A percentile compares a stretch with the other conserved stretches of the same genome.
phyloP scores from a whole-genome alignment of 2,797 vertebrate species.

The Bucorvus abyssinicus region DNA sequence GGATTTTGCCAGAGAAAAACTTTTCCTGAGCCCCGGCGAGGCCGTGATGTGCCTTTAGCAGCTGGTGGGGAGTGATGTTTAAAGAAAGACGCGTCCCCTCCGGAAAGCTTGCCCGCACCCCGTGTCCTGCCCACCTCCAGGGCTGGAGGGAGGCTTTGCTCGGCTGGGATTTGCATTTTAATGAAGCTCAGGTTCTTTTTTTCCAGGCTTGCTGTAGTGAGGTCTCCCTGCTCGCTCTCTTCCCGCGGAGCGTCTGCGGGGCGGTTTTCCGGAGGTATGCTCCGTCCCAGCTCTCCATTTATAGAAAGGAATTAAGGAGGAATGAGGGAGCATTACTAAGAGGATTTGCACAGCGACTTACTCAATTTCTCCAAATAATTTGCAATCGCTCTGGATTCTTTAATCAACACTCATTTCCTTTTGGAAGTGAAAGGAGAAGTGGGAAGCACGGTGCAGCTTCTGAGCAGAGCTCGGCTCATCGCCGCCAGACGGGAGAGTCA shows the following conservation, averaged over 20 bases:
- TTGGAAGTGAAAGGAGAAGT: not conserved
- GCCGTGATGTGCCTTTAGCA: not conserved
- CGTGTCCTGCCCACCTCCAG: not conserved
- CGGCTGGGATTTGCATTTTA: not conserved
- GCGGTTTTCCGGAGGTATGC: not conserved
- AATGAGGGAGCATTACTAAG: constrained; percentile 40
- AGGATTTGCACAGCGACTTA: constrained; percentile 38
- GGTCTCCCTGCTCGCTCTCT: not conserved
- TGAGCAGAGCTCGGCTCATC: not conserved
- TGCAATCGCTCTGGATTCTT: constrained; percentile 29
- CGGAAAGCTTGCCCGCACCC: accelerated
- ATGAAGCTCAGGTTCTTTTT: not conserved
- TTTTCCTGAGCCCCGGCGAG: accelerated
- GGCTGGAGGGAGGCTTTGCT: not conserved
- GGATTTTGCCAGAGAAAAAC: not conserved
- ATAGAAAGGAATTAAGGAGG: constrained; percentile 47
- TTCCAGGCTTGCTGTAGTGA: not conserved
- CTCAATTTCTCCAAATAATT: constrained; percentile 55
- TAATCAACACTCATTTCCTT: constrained; percentile 54
- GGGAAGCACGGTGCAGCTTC: not conserved
- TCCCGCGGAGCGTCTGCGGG: not conserved
- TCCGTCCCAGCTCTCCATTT: not conserved
- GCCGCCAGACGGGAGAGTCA: not conserved
- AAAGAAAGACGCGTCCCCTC: not conserved
- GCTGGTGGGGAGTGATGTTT: not conserved